Evolutionary conservation across 2,888 invertebrate genomes (phyloP).

Genomic region (Hydropsyche betteni): DNA sequence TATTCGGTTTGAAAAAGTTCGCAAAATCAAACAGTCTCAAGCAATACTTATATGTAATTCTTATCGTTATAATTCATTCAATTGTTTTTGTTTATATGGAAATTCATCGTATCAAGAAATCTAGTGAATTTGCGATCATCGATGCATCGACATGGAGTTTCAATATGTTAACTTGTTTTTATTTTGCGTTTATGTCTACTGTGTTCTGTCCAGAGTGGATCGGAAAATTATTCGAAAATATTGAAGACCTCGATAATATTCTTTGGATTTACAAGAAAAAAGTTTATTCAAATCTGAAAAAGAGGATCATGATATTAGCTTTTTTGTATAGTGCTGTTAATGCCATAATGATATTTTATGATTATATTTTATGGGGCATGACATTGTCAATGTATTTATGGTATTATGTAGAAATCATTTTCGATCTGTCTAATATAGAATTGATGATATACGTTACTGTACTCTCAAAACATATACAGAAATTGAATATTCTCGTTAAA

Average conservation of each 20-base stretch:
- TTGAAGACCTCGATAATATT: slow-evolving; percentile 19
- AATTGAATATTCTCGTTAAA: neutral
- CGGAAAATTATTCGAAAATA: slow-evolving; percentile 20
- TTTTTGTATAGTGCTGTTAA: neutral
- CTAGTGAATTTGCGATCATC: neutral
- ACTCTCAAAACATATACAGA: neutral
- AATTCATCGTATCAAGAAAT: neutral
- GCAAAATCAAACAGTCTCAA: neutral
- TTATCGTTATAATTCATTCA: neutral
- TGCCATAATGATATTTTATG: neutral
- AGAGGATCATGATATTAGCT: neutral
- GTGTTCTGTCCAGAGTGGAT: slow-evolving; percentile 20
- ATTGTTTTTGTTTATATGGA: neutral
- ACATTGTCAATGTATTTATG: neutral
- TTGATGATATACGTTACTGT: slow-evolving; percentile 9
- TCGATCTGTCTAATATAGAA: slow-evolving; percentile 11
- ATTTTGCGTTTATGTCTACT: neutral
- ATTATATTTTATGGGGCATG: neutral
- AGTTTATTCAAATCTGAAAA: neutral
- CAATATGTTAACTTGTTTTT: neutral
- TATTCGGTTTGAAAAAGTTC: slow-evolving; percentile 34
- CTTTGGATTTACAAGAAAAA: neutral
- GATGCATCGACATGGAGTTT: neutral
- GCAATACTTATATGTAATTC: neutral
- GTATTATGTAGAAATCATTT: neutral